phyloP scores from a whole-genome alignment of 2,888 invertebrate genomes.

The Rhyacophila evoluta region DNA sequence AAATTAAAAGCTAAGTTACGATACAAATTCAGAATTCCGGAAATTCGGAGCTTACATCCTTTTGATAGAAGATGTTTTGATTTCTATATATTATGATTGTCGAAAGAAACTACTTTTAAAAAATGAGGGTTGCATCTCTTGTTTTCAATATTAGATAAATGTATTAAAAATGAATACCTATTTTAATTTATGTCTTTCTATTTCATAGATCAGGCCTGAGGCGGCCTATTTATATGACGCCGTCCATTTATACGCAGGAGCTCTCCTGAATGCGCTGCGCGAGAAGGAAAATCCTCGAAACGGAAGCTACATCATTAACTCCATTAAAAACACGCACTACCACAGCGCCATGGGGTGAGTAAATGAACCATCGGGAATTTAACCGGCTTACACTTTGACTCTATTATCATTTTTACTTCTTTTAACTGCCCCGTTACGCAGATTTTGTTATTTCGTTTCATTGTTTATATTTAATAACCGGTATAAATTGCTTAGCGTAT shows the following conservation, averaged over 20 bases:
- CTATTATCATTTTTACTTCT: slow-evolving; percentile 11
- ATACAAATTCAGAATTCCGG: too few species aligned
- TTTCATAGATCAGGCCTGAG: slow-evolving; percentile 81
- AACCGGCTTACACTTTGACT: not conserved
- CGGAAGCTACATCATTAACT: slow-evolving; percentile 84
- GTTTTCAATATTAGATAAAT: too few species aligned
- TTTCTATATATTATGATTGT: too few species aligned
- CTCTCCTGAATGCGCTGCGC: slow-evolving; percentile 78
- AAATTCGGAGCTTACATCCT: too few species aligned
- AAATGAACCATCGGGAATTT: not conserved
- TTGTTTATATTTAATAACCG: not conserved
- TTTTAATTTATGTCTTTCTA: slow-evolving; percentile 26
- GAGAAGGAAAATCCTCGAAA: slow-evolving; percentile 79
- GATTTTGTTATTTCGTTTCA: not conserved
- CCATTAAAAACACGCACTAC: slow-evolving; percentile 83
- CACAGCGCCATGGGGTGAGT: slow-evolving; percentile 87
- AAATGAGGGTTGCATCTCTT: too few species aligned
- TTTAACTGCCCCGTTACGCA: not conserved
- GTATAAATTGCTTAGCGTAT: not conserved
- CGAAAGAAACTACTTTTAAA: too few species aligned
- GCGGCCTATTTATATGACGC: slow-evolving; percentile 96
- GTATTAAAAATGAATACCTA: not conserved
- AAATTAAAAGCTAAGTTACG: too few species aligned
- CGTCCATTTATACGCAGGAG: slow-evolving; percentile 90
- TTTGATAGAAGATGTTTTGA: too few species aligned